Evolutionary conservation across 2,888 invertebrate species (phyloP).

Genomic region (Dascillus cervinus): DNA sequence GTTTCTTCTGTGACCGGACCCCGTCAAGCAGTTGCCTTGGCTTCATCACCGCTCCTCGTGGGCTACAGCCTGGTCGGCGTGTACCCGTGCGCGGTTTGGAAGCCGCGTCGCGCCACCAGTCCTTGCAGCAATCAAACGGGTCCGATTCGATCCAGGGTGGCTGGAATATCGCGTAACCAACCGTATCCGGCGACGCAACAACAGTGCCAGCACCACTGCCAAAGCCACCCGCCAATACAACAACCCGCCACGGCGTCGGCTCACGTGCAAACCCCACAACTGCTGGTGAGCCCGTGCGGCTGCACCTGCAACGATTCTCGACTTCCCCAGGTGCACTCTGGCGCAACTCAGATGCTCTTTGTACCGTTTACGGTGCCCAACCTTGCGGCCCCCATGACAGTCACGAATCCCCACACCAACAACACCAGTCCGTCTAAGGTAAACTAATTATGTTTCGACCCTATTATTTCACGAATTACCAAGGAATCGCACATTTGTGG

Average conservation of each 20-base stretch:
- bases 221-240: conserved; percentile 19
- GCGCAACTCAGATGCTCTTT: conserved; percentile 42
- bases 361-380: conserved; percentile 44
- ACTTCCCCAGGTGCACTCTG: conserved; percentile 24
- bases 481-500: too few species aligned
- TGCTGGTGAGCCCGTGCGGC: conserved; percentile 34
- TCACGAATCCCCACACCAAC: conserved; percentile 35
- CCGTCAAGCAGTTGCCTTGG: conserved; percentile 39
- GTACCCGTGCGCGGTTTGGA: conserved; percentile 49
- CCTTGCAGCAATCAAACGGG: conserved; percentile 18
- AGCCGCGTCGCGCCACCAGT: conserved; percentile 30
- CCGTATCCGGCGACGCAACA: conserved; percentile 22
- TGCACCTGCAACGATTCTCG: conserved; percentile 27
- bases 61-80: conserved; percentile 50
- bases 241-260: conserved; percentile 25
- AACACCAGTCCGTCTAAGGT: conserved; percentile 42
- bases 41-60: conserved; percentile 42
- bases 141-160: conserved; percentile 22
- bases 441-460: too few species aligned
- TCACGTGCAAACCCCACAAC: conserved; percentile 28
- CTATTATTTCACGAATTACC: too few species aligned
- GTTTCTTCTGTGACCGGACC: conserved; percentile 23
- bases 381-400: conserved; percentile 40
- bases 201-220: conserved; percentile 19
- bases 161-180: conserved; percentile 18